Percentiles rank a stretch among this genome's conserved stretches.
These are phyloP conservation scores for Gyps fulvus DNA, from an alignment of 2,113 vertebrate species.

Conservation along the genomic window DNA sequence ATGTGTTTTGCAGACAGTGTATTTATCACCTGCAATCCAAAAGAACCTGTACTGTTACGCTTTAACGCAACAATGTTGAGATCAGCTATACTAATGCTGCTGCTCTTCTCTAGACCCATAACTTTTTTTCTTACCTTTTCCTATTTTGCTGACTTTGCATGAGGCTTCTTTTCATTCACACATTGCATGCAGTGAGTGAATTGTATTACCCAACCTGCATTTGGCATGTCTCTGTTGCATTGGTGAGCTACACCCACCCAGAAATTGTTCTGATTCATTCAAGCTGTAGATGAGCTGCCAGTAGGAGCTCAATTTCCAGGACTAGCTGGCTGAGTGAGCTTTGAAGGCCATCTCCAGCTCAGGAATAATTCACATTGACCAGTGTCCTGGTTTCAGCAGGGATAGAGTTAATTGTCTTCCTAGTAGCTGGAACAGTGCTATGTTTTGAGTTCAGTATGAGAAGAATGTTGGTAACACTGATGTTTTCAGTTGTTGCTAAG, in stretches of 20 bases:
- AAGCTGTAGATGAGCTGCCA: background rate
- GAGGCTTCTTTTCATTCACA: background rate
- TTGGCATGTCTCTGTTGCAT: background rate
- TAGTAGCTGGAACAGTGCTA: too few species aligned
- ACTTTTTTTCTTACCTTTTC: background rate
- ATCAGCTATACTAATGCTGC: background rate
- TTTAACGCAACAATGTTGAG: background rate
- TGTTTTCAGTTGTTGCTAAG: too few species aligned
- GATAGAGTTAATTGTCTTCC: too few species aligned
- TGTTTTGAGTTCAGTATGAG: too few species aligned
- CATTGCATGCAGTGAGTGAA: background rate
- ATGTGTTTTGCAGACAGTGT: too few species aligned
- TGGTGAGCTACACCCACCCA: background rate
- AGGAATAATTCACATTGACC: background rate
- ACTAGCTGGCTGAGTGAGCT: background rate
- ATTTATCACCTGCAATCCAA: too few species aligned
- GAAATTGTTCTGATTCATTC: constrained; percentile 24
- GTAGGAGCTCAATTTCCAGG: background rate
- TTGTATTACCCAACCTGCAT: background rate
- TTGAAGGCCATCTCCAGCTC: background rate
- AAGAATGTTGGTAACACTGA: too few species aligned
- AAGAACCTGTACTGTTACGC: too few species aligned
- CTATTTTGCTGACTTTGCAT: background rate
- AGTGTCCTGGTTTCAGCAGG: too few species aligned
- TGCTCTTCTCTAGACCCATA: background rate